These are phyloP conservation scores for Polydrusus cervinus DNA, from an alignment of 2,888 invertebrate species.

Conservation along the genomic window DNA sequence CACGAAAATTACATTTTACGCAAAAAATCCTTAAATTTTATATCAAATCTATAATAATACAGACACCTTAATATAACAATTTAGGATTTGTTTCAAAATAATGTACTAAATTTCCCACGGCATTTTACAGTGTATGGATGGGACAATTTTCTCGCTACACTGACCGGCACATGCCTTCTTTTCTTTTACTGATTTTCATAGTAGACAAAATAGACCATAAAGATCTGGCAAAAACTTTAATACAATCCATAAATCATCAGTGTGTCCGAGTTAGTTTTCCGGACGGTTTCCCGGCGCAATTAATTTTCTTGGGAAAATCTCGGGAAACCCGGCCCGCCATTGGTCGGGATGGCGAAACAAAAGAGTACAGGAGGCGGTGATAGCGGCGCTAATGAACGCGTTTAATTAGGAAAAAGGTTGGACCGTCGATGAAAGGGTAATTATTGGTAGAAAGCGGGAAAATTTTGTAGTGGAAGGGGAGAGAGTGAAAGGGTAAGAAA, in stretches of 20 bases:
- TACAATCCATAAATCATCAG: conserved; percentile 44
- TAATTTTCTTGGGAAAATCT: conserved; percentile 55
- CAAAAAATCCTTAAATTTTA: too few species aligned
- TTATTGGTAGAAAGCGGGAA: not conserved
- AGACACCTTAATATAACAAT: too few species aligned
- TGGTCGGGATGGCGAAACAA: conserved; percentile 48
- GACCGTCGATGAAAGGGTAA: not conserved
- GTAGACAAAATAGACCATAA: not conserved
- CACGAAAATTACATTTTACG: too few species aligned
- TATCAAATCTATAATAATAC: too few species aligned
- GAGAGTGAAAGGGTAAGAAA: too few species aligned
- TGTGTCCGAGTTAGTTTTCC: conserved; percentile 46
- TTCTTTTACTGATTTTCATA: not conserved
- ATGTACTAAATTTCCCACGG: too few species aligned
- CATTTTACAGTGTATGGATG: too few species aligned
- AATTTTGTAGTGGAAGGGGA: not conserved
- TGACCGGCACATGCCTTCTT: not conserved
- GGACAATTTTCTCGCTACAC: too few species aligned
- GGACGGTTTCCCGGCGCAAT: conserved; percentile 45
- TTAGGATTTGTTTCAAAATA: too few species aligned
- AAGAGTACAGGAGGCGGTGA: conserved; percentile 46
- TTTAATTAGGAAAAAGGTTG: conserved; percentile 49
- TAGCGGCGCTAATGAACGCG: conserved; percentile 49
- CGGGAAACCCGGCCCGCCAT: conserved; percentile 36
- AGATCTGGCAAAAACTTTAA: not conserved